phyloP scores from a whole-genome alignment of 2,113 vertebrate species.

The Cebus imitator region DNA sequence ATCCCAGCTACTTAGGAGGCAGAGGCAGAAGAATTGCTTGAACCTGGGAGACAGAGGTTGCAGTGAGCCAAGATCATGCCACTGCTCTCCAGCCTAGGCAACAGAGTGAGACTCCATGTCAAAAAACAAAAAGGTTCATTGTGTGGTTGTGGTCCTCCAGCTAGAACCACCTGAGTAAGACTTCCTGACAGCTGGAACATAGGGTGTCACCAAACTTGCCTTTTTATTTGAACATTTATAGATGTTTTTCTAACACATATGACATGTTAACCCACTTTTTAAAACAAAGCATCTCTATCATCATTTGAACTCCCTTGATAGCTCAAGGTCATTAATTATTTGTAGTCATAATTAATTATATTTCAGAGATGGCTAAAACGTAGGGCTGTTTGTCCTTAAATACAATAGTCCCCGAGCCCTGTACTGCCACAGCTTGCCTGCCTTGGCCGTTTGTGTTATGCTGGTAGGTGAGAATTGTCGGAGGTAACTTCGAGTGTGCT shows the following conservation, averaged over 20 bases:
- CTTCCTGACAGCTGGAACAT: neutral
- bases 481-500: neutral
- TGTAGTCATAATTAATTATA: neutral
- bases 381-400: neutral
- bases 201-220: neutral
- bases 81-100: too few relatives aligned
- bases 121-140: neutral
- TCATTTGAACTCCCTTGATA: slow-evolving; percentile 2
- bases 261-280: neutral
- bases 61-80: too few relatives aligned
- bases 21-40: too few relatives aligned
- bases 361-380: neutral
- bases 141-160: neutral
- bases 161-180: neutral
- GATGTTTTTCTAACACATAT: neutral
- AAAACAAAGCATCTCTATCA: neutral
- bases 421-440: neutral
- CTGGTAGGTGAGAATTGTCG: neutral
- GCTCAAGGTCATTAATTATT: neutral
- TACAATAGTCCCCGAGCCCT: too few relatives aligned
- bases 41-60: too few relatives aligned
- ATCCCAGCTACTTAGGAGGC: too few relatives aligned
- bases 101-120: too few relatives aligned
- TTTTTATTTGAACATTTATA: neutral
- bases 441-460: neutral